phyloP scores from a whole-genome alignment of 2,888 invertebrate species.

The Eristalis arbustorum region DNA sequence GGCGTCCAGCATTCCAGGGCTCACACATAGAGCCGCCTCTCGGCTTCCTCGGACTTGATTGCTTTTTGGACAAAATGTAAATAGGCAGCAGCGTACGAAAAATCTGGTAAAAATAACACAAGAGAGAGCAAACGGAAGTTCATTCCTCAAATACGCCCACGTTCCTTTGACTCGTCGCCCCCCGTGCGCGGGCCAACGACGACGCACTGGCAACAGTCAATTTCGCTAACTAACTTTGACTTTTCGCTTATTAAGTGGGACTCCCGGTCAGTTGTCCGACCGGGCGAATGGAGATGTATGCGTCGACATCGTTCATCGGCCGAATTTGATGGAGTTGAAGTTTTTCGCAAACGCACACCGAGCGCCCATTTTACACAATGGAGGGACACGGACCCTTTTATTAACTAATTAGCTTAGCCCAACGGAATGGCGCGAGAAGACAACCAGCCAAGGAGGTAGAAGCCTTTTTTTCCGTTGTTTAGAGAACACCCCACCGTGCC shows the following conservation, averaged over 20 bases:
- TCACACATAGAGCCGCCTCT: background rate
- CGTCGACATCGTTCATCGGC: conserved; percentile 20
- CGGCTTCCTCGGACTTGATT: conserved; percentile 27
- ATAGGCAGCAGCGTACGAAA: conserved; percentile 21
- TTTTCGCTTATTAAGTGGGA: conserved; percentile 37
- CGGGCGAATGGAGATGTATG: background rate
- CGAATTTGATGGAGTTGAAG: conserved; percentile 41
- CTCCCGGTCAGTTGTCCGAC: background rate
- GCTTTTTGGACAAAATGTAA: conserved; percentile 40
- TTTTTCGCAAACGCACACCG: background rate
- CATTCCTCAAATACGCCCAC: background rate
- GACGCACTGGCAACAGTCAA: conserved; percentile 8
- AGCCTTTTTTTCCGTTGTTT: conserved; percentile 37
- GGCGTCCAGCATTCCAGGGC: background rate
- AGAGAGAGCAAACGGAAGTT: background rate
- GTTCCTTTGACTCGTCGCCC: background rate
- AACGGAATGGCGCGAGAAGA: conserved; percentile 3
- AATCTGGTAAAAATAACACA: background rate
- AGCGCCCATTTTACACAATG: conserved; percentile 3
- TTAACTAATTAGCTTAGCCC: conserved; percentile 54
- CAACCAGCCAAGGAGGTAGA: background rate
- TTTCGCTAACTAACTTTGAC: conserved; percentile 38
- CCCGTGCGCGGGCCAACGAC: background rate
- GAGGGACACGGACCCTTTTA: conserved; percentile 35
- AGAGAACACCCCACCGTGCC: conserved; percentile 4